Evolutionary conservation across 1,140 invertebrate species (phyloP), one percentile per base, ranked within the genome.

Genomic region (Hylaeus volcanicus): DNA sequence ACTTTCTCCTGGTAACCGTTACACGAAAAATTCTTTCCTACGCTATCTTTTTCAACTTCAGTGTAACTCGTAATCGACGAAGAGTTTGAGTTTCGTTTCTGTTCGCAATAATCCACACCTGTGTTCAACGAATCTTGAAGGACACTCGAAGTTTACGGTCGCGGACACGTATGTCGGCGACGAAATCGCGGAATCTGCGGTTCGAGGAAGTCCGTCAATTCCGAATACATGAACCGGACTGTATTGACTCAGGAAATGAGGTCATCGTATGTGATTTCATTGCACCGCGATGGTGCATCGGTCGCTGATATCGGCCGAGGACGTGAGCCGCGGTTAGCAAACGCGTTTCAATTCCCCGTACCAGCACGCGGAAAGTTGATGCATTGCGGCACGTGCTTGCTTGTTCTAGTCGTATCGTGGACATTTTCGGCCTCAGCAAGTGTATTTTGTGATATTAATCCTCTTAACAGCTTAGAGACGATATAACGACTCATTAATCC

Each of bases 211-310:
- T 14, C n/a, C 58, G 43, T 56, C 78, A 66, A 83, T 83, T 74
- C 66, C 41, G 60, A 70, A 45, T 68, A 76, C 71, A 71, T 83
- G 53, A 76, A 26, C 15, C 71, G 37, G 69, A 81, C 51, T 70
- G 79, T 74, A 83, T 83, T 81, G 82, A 71, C 72, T 83, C 78
- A 81, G 66, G 74, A 79, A 81, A 83, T 83, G 82, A 83, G 82
- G 73, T 83, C 82, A 83, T 66, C 71, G 9, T 9, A 9, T 63
- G 66, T 83, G 82, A 83, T 83, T 83, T 83, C 82, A 83, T 81
- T 83, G 60, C 79, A 79, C 76, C 81, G 45, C 9, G 53, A 66
- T 72, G 75, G 78, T 82, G 76, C 81, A 75, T 83, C 82, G 82
- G 58, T 39, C 45, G 6, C 14, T 61, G 83, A 85, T 79, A 79